Percentiles rank a stretch among this genome's conserved stretches.
Conservation (phyloP, 1,140 invertebrate species). For the Trypoxylus dichotomus region DNA sequence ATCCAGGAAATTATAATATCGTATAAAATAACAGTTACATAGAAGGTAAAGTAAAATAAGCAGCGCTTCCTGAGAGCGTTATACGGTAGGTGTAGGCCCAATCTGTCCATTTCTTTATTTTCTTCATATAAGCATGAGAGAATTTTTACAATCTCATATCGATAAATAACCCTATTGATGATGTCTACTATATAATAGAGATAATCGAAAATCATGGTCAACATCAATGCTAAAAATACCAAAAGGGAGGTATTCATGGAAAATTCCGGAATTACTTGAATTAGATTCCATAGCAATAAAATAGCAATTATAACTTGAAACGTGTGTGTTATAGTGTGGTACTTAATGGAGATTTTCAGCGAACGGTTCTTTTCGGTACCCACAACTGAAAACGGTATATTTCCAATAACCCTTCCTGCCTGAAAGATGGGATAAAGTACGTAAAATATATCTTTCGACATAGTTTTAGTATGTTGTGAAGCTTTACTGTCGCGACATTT, state of each 20-base stretch:
- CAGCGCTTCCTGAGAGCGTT: background rate
- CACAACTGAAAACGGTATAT: background rate
- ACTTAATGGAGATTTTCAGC: background rate
- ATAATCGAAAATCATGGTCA: background rate
- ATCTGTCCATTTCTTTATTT: background rate
- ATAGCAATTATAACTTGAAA: background rate
- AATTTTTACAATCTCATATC: background rate
- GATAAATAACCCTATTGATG: background rate
- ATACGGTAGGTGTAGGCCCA: background rate
- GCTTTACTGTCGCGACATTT: background rate
- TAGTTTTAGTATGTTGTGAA: background rate
- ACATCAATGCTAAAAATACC: background rate
- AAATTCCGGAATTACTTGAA: background rate
- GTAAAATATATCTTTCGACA: background rate
- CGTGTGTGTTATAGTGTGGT: background rate
- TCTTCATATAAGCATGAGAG: background rate
- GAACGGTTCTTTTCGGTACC: background rate
- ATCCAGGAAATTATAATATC: background rate
- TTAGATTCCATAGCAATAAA: background rate
- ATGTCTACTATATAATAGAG: background rate
- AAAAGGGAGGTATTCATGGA: background rate
- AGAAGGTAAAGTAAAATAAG: background rate
- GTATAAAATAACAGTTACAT: background rate
- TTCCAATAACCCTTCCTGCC: background rate
- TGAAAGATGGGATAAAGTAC: background rate